These are phyloP conservation scores for Chelon labrosus DNA, from an alignment of 2,797 vertebrate species.

Conservation along the genomic window DNA sequence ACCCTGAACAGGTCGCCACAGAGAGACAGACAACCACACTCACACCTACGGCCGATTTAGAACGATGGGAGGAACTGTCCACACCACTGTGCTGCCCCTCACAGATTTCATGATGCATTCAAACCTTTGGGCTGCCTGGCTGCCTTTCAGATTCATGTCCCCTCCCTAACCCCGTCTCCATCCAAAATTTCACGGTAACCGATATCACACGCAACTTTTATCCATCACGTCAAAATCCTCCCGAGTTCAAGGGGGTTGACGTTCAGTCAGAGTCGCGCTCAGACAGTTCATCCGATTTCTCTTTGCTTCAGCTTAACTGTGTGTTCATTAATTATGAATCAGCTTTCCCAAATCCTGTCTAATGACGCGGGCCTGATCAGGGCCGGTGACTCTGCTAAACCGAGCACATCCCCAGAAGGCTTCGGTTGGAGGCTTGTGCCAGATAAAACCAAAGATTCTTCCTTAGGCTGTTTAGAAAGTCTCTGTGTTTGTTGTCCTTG, in stretches of 20 bases:
- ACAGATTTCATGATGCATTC: conserved; percentile 1
- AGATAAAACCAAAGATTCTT: not conserved
- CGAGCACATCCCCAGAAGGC: conserved; percentile 6
- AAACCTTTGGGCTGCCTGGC: not conserved
- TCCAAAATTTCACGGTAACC: not conserved
- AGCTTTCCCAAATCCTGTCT: conserved; percentile 47
- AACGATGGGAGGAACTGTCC: too few relatives aligned
- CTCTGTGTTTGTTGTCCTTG: not conserved
- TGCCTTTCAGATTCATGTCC: conserved; percentile 5
- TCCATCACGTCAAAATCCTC: conserved; percentile 18
- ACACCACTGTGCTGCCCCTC: too few relatives aligned
- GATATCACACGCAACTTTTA: conserved; percentile 28
- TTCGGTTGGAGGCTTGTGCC: not conserved
- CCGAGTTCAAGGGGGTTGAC: conserved; percentile 17
- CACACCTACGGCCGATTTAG: too few relatives aligned
- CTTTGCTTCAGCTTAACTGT: conserved; percentile 35
- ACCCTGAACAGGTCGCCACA: too few relatives aligned
- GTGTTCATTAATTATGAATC: conserved; percentile 66
- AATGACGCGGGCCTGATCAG: conserved; percentile 34
- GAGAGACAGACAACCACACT: too few relatives aligned
- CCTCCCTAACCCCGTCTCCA: not conserved
- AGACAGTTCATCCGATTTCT: conserved; percentile 44
- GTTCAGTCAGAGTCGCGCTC: conserved; percentile 34
- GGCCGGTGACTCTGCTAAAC: conserved; percentile 34
- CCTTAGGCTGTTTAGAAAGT: not conserved